phyloP scores from a whole-genome alignment of 2,888 invertebrate genomes.

The Caenorhabditis panamensis region DNA sequence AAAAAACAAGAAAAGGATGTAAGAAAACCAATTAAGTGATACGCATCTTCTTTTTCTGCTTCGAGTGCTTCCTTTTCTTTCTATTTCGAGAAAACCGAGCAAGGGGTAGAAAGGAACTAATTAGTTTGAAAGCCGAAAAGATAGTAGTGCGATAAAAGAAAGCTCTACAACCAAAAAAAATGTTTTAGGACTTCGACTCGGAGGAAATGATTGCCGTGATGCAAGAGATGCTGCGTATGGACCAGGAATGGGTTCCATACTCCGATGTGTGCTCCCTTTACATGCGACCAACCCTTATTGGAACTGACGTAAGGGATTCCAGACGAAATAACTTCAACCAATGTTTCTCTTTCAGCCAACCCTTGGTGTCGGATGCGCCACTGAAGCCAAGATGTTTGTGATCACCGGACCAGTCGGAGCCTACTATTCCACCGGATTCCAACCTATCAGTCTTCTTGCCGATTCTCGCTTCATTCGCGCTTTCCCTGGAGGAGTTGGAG shows the following conservation, averaged over 20 bases:
- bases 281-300: conserved; percentile 95
- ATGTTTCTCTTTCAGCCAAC: conserved; percentile 86
- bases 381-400: conserved; percentile 92
- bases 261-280: conserved; percentile 91
- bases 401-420: conserved; percentile 94
- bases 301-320: conserved; percentile 89
- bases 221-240: conserved; percentile 90
- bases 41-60: conserved; percentile 35
- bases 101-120: conserved; percentile 39
- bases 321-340: not conserved
- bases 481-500: conserved; percentile 94
- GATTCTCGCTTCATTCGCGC: conserved; percentile 89
- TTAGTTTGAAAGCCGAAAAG: conserved; percentile 27
- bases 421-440: conserved; percentile 87
- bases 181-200: conserved; percentile 87
- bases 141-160: conserved; percentile 6
- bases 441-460: conserved; percentile 86
- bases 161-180: conserved; percentile 10
- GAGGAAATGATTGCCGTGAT: conserved; percentile 91
- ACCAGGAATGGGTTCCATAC: conserved; percentile 98
- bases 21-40: conserved; percentile 55
- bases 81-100: conserved; percentile 13
- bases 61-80: conserved; percentile 33
- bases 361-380: conserved; percentile 91
- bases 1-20: conserved; percentile 29